Evolutionary conservation across 1,140 invertebrate genomes (phyloP), one percentile per base, ranked within the genome.

Genomic region (Brachionus rotundiformis): DNA sequence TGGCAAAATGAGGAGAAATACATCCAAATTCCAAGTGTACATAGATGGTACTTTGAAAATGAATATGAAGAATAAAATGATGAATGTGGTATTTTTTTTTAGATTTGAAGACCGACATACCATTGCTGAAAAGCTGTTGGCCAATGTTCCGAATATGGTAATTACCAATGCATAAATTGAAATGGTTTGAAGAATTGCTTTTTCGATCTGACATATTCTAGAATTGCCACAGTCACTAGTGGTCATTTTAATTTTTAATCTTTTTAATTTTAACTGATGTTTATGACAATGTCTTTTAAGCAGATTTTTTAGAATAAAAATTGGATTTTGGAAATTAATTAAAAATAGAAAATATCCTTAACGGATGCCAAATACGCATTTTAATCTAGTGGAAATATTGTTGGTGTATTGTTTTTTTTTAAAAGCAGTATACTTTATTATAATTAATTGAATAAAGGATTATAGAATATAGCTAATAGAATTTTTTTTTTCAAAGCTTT

Each of bases 11-110:
- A 13, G 8, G 0, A 73, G 29, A 44, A 73, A 73, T 10, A 73
- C 36, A 73, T 73, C 39, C 39, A 73, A 13, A 44, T 73, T 73
- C 68, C 68, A 73, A 25, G 68, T 73, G 41, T 73, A 73, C 19
- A 73, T 25, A 25, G 68, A 73, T 23, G 25, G 11, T 19, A 44
- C n/a, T n/a, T 73, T 44, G 19, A 44, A 73, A 11, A 47, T 25
- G 36, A 73, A 73, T 27, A 44, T 29, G 27, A 73, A 41, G 11
- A 25, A 41, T 2, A 73, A 41, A 8, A 73, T 73, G 3, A 73
- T 16, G 23, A 73, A 73, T 44, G 68, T 73, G 3, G 68, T 41
- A 5, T 73, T 73, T 2, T 41, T 44, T 73, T 73, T 47, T 27
- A 73, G 19, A 5, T 3, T 44, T 44, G 36, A 25, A 44, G 36